Evolutionary conservation across 2,113 vertebrate genomes (phyloP).

Genomic region (Gymnobelideus leadbeateri): DNA sequence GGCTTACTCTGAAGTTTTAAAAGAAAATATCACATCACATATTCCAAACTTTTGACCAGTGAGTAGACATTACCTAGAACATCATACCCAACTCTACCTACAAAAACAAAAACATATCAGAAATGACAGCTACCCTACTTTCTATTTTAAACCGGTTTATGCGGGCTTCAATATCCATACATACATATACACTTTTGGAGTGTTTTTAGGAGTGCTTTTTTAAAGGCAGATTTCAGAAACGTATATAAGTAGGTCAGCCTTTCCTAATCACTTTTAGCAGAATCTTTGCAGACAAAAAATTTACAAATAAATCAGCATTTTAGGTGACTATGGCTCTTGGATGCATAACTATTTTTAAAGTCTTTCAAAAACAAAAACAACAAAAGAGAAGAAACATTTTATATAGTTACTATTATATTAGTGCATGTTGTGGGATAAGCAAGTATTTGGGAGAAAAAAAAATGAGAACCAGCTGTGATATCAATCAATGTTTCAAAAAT

Average conservation of each 20-base stretch:
- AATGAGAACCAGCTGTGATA: slow-evolving; percentile 79
- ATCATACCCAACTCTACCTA: not conserved
- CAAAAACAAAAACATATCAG: not conserved
- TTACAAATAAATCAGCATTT: slow-evolving; percentile 34
- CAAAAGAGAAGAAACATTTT: slow-evolving; percentile 60
- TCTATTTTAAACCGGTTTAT: not conserved
- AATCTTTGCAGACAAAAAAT: slow-evolving; percentile 13
- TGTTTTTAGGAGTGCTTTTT: not conserved
- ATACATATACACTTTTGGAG: too few relatives aligned
- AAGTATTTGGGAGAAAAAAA: slow-evolving; percentile 70
- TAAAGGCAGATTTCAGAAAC: slow-evolving; percentile 52
- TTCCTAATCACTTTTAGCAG: not conserved
- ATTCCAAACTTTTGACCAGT: not conserved
- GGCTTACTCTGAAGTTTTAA: too few relatives aligned
- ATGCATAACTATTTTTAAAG: slow-evolving; percentile 60
- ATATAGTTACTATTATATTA: slow-evolving; percentile 75
- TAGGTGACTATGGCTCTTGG: slow-evolving; percentile 26
- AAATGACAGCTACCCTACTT: not conserved
- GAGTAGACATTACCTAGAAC: not conserved
- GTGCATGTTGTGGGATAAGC: slow-evolving; percentile 75
- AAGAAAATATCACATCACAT: too few relatives aligned
- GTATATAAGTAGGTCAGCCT: slow-evolving; percentile 31
- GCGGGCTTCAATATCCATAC: too few relatives aligned
- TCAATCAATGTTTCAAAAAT: slow-evolving; percentile 72
- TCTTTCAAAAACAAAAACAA: slow-evolving; percentile 62